Evolutionary conservation across 2,113 vertebrate species (phyloP).

Genomic region (Apodemus sylvaticus): DNA sequence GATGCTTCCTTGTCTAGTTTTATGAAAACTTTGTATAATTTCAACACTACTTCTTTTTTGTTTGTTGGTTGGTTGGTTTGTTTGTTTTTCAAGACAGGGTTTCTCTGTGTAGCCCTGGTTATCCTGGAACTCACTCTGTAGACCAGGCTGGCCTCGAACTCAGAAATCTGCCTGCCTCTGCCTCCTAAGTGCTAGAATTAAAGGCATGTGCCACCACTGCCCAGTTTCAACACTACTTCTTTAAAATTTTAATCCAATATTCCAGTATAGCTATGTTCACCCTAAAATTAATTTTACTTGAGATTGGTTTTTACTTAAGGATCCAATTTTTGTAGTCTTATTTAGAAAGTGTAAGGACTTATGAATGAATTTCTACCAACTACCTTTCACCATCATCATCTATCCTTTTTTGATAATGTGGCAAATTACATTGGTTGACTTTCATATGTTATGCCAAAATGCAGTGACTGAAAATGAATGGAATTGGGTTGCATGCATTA

Average conservation of each 20-base stretch:
- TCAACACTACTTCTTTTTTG: background rate
- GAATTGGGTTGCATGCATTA: background rate
- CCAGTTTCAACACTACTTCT: background rate
- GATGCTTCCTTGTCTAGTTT: background rate
- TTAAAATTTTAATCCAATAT: background rate
- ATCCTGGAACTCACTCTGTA: too few species aligned
- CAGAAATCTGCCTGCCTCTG: too few species aligned
- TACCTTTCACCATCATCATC: background rate
- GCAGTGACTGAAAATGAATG: background rate
- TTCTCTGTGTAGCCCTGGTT: too few species aligned
- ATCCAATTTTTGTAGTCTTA: background rate
- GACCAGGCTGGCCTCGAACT: too few species aligned
- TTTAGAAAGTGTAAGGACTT: background rate
- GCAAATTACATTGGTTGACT: background rate
- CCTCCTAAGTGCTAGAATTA: too few species aligned
- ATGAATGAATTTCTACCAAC: too few species aligned
- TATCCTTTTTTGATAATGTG: background rate
- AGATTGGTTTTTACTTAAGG: background rate
- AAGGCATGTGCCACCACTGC: too few species aligned
- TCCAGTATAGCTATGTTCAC: background rate
- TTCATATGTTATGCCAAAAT: background rate
- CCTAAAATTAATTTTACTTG: background rate
- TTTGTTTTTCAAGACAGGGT: too few species aligned
- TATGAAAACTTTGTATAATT: background rate
- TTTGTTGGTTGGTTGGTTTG: too few species aligned